phyloP scores from a whole-genome alignment of 2,888 invertebrate species.

The Eristalis tenax region DNA sequence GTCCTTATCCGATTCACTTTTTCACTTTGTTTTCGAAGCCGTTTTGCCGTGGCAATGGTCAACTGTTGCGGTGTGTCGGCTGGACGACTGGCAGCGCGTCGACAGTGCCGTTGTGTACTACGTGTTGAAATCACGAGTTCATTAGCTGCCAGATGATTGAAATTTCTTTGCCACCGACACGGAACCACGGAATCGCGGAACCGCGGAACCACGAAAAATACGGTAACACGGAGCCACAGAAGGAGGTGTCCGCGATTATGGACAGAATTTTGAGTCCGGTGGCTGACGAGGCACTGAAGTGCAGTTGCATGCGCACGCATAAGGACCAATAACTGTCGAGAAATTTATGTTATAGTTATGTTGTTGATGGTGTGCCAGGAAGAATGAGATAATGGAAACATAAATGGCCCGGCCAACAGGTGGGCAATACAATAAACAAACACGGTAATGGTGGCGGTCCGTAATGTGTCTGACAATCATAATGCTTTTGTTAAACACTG shows the following conservation, averaged over 20 bases:
- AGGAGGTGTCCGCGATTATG: slow-evolving; percentile 12
- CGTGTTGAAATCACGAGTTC: slow-evolving; percentile 53
- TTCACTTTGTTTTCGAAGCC: slow-evolving; percentile 1
- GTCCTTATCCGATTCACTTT: slow-evolving; percentile 64
- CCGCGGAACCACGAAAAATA: too few species aligned
- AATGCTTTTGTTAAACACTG: slow-evolving; percentile 26
- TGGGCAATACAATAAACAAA: slow-evolving; percentile 44
- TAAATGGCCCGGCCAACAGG: slow-evolving; percentile 40
- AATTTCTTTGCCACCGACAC: slow-evolving; percentile 21
- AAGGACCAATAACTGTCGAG: slow-evolving; percentile 47
- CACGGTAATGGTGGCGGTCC: slow-evolving; percentile 11
- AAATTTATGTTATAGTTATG: slow-evolving; percentile 50
- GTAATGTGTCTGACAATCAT: slow-evolving; percentile 25
- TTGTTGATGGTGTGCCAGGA: slow-evolving; percentile 47
- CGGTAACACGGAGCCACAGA: not conserved
- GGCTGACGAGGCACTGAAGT: slow-evolving; percentile 10
- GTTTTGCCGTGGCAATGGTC: slow-evolving; percentile 22
- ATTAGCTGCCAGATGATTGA: slow-evolving; percentile 56
- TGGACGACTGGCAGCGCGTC: not conserved
- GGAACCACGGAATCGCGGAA: slow-evolving; percentile 1
- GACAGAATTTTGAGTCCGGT: slow-evolving; percentile 21
- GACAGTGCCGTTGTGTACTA: slow-evolving; percentile 3
- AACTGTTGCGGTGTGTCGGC: not conserved
- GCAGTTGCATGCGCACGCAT: slow-evolving; percentile 13
- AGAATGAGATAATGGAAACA: slow-evolving; percentile 49